phyloP scores from a whole-genome alignment of 2,888 invertebrate genomes.

The Monochamus alternatus region DNA sequence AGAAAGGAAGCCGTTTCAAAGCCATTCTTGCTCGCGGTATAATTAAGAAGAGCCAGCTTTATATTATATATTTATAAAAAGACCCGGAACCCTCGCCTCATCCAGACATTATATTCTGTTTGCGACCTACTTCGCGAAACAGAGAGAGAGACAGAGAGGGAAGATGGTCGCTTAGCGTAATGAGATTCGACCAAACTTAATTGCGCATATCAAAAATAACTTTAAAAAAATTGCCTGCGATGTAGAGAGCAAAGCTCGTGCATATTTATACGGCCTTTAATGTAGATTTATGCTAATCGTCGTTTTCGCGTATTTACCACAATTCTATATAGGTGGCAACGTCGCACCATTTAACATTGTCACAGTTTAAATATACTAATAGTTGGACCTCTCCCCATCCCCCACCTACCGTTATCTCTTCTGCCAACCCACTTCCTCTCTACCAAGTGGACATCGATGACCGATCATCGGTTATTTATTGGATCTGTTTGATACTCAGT shows the following conservation, averaged over 20 bases:
- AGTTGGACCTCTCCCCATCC: too few species aligned
- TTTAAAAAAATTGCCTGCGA: background rate
- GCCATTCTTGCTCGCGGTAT: background rate
- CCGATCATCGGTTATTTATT: too few species aligned
- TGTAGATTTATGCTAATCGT: background rate
- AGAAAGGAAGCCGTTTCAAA: constrained; percentile 3
- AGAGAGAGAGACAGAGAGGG: background rate
- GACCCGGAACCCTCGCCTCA: background rate
- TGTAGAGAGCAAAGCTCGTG: background rate
- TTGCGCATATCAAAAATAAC: constrained; percentile 1
- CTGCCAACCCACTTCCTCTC: too few species aligned
- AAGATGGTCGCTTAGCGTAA: background rate
- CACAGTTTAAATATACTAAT: too few species aligned
- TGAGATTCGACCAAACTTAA: constrained; percentile 10
- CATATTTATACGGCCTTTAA: background rate
- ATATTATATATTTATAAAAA: constrained; percentile 6
- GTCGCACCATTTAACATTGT: too few species aligned
- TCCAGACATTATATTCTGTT: background rate
- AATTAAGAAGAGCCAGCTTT: constrained; percentile 6
- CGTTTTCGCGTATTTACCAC: background rate
- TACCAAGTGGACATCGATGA: too few species aligned
- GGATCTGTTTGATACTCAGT: too few species aligned
- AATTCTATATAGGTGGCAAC: too few species aligned
- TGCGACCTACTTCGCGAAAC: background rate
- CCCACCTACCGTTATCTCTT: too few species aligned